phyloP scores from a whole-genome alignment of 1,140 invertebrate genomes.

The Notospermus geniculatus region DNA sequence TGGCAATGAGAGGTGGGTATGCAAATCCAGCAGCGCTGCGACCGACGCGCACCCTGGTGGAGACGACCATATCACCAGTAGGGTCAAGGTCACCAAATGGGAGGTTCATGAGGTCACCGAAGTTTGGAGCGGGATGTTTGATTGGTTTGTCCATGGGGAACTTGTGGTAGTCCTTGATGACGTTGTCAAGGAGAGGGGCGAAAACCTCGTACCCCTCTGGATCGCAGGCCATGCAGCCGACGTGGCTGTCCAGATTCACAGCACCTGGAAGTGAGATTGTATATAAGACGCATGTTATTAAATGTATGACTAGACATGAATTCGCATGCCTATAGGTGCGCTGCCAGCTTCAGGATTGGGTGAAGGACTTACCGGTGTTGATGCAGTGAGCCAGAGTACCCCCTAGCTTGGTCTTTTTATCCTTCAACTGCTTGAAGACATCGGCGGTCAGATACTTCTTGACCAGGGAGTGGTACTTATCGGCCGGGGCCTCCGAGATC shows the following conservation, averaged over 20 bases:
- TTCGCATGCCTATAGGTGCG: too few relatives aligned
- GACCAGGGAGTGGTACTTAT: not conserved
- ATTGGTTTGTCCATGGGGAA: not conserved
- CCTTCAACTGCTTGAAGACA: conserved; percentile 31
- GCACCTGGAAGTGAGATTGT: conserved; percentile 4
- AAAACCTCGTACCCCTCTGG: conserved; percentile 21
- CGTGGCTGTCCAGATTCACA: not conserved
- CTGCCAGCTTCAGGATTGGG: not conserved
- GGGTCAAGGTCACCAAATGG: conserved; percentile 64
- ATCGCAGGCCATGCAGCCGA: conserved; percentile 11
- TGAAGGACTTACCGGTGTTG: conserved; percentile 29
- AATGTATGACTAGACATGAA: conserved; percentile 91
- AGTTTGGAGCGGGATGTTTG: conserved; percentile 87
- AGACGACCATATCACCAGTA: conserved; percentile 80
- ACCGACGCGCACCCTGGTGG: conserved; percentile 93
- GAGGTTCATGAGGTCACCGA: conserved; percentile 89
- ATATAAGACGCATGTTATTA: conserved; percentile 41
- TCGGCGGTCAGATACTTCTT: conserved; percentile 29
- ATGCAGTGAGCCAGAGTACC: conserved; percentile 43
- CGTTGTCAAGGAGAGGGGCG: conserved; percentile 14
- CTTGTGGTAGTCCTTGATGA: conserved; percentile 25
- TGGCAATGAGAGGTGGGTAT: conserved; percentile 92
- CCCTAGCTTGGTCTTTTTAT: conserved; percentile 35
- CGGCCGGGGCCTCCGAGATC: too few relatives aligned
- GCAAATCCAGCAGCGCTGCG: conserved; percentile 86